Base-by-base conservation (phyloP, 2,113 vertebrate species). In the Gila orcuttii region DNA sequence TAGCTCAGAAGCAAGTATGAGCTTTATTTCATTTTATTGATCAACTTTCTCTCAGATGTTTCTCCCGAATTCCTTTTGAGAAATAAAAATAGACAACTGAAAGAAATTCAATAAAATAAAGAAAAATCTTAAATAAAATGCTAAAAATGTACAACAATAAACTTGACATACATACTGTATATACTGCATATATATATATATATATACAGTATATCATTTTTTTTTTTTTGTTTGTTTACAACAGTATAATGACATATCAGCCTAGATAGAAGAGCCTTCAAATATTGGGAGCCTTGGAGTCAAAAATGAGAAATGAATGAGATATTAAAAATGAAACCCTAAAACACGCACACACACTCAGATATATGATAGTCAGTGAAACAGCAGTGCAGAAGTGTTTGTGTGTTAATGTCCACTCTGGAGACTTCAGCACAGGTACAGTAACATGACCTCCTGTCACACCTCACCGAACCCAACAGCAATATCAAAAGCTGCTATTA, bases 401-500 rank as follows among this genome's bases (percentile, higher is more conserved):
- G 31, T 77, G 47, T 55, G 60, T n/a, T 82, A 71, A 42, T 64
- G 64, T 86, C 31, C 59, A 47, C 42, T 73, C 23, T 19, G 45
- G 57, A 64, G 69, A 82, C 31, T 71, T 36, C 45, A 15, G 23
- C 23, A 55, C 69, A 64, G 79, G 68, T 76, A 19, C 57, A 42
- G 59, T 28, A 52, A 17, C n/a, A 12, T 9, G 3, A 8, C 73
- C 73, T 87, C 25, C 17, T 33, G 39, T 86, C 62, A 47, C 79
- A 66, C 69, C 79, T 86, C 57, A 76, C 60, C 42, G 52, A 76
- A 21, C 42, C 45, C 45, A 76, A 82, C 57, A 76, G 69, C 79
- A 36, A 57, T 86, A 82, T 86, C 79, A 82, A 75, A 86, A 86
- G 79, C 79, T 73, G 47, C 45, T 62, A 17, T 76, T 76, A 82